Evolutionary conservation across 2,888 invertebrate species (phyloP).

Genomic region (Aradus depressus): DNA sequence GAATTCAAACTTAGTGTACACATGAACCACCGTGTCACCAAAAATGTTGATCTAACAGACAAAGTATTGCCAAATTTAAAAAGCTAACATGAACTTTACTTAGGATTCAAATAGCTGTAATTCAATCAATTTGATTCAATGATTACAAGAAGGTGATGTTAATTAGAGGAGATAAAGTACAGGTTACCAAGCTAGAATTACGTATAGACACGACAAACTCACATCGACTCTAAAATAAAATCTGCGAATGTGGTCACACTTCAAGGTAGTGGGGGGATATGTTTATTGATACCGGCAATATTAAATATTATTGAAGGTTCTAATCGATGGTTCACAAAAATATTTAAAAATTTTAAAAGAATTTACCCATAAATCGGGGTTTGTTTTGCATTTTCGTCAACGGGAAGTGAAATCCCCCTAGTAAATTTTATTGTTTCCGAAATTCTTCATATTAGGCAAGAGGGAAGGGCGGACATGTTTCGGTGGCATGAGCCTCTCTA

Average conservation of each 20-base stretch:
- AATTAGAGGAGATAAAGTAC: too few relatives aligned
- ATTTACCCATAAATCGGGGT: slow-evolving; percentile 1
- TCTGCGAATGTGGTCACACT: slow-evolving; percentile 1
- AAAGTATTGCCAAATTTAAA: too few relatives aligned
- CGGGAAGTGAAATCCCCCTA: slow-evolving; percentile 8
- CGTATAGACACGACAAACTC: too few relatives aligned
- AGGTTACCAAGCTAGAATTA: too few relatives aligned
- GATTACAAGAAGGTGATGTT: too few relatives aligned
- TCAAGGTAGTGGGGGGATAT: slow-evolving; percentile 13
- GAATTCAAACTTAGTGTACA: too few relatives aligned
- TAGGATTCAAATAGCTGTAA: too few relatives aligned
- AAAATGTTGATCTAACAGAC: too few relatives aligned
- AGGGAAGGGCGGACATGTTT: slow-evolving; percentile 17
- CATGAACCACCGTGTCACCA: too few relatives aligned
- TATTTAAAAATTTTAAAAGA: slow-evolving; percentile 7
- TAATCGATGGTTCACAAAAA: background rate
- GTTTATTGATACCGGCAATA: slow-evolving; percentile 24
- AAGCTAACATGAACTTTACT: too few relatives aligned
- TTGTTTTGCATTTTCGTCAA: slow-evolving; percentile 8
- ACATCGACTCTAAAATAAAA: background rate
- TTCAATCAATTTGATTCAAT: too few relatives aligned
- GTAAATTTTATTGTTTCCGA: slow-evolving; percentile 12
- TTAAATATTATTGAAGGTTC: slow-evolving; percentile 15
- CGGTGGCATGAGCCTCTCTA: background rate
- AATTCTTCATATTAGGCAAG: slow-evolving; percentile 9